phyloP scores from a whole-genome alignment of 2,113 vertebrate species.

The Falcunculus frontatus region DNA sequence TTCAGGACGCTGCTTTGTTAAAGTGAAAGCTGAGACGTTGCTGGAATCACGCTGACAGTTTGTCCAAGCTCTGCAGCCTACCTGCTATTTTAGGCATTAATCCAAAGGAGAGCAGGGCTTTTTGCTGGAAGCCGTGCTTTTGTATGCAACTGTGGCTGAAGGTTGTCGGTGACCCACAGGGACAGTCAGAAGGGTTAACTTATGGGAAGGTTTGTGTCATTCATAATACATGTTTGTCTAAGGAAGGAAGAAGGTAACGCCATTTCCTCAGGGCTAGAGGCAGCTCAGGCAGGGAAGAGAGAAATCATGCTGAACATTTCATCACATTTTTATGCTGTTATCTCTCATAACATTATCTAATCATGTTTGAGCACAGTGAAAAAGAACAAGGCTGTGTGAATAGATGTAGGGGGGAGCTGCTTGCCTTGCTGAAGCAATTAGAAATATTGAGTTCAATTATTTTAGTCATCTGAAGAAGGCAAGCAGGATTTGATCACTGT shows the following conservation, averaged over 20 bases:
- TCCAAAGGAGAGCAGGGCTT: neutral
- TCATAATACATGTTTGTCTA: neutral
- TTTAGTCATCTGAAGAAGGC: neutral
- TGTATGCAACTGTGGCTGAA: neutral
- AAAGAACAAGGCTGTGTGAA: neutral
- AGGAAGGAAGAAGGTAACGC: neutral
- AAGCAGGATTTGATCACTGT: neutral
- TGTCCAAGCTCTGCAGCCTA: slow-evolving; percentile 3
- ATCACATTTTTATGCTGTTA: slow-evolving; percentile 7
- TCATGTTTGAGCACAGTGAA: neutral
- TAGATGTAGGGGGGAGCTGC: neutral
- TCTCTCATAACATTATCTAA: slow-evolving; percentile 16
- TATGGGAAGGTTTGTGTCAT: slow-evolving; percentile 14
- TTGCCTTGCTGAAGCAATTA: slow-evolving; percentile 1
- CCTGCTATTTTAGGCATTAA: slow-evolving; percentile 7
- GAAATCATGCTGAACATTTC: slow-evolving; percentile 30
- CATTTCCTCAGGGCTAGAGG: neutral
- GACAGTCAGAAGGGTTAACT: slow-evolving; percentile 23
- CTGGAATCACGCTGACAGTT: neutral
- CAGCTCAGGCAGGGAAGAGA: neutral
- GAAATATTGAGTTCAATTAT: neutral
- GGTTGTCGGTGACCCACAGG: neutral
- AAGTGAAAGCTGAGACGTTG: neutral
- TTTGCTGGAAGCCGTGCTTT: slow-evolving; percentile 8
- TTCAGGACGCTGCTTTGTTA: neutral